Evolutionary conservation across 2,113 vertebrate species (phyloP).

Genomic region (Tiliqua scincoides): DNA sequence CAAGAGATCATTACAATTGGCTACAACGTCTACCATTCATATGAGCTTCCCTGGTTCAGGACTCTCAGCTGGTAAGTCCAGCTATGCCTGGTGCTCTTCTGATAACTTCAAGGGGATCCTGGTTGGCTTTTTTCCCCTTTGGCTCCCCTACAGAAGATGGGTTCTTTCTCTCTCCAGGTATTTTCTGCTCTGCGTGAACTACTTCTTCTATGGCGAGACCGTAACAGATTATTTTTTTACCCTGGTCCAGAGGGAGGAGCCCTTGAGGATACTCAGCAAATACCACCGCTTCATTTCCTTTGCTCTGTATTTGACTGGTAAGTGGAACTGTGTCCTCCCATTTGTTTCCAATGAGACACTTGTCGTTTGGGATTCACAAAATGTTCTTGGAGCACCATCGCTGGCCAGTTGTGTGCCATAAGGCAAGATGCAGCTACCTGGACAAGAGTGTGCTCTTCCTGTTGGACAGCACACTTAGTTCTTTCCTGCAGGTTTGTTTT

Average conservation of each 20-base stretch:
- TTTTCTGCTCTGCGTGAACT: constrained; percentile 97
- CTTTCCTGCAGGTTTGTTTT: too few species aligned
- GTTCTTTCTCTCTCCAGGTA: constrained; percentile 81
- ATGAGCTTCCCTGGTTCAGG: constrained; percentile 97
- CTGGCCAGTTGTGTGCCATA: background rate
- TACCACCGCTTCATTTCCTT: constrained; percentile 99
- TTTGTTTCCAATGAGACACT: background rate
- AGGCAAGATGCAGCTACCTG: background rate
- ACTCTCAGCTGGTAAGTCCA: constrained; percentile 93
- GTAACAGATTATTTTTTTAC: constrained; percentile 98
- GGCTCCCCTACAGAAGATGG: background rate
- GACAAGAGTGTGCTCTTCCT: too few species aligned
- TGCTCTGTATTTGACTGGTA: constrained; percentile 94
- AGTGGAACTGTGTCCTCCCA: background rate
- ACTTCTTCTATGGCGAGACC: constrained; percentile 98
- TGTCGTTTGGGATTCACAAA: background rate
- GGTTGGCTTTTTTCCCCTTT: background rate
- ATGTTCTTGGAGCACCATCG: background rate
- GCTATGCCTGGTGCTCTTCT: background rate
- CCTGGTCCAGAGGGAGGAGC: constrained; percentile 96
- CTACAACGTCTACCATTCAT: constrained; percentile 98
- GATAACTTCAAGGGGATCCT: background rate
- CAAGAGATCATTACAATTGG: constrained; percentile 98
- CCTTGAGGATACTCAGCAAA: constrained; percentile 95
- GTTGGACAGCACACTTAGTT: too few species aligned